Percentiles rank a stretch among this genome's conserved stretches.
These are phyloP conservation scores for Bubo bubo DNA, from an alignment of 2,113 vertebrate species.

Conservation along the genomic window DNA sequence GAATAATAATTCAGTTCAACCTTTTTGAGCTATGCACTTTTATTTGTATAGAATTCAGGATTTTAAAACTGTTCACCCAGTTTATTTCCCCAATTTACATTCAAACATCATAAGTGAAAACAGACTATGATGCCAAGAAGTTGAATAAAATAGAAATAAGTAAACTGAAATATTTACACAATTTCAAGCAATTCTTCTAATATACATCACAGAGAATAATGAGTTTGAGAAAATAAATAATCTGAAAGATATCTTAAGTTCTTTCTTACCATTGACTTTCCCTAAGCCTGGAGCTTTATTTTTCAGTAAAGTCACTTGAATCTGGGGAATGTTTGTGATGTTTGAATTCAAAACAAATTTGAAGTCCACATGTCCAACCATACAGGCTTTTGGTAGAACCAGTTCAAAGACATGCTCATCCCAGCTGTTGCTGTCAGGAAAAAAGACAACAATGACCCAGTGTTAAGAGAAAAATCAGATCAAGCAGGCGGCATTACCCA, in stretches of 20 bases:
- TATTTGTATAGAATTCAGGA: not conserved
- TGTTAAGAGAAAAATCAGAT: not conserved
- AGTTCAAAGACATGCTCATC: conserved; percentile 98
- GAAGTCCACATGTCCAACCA: conserved; percentile 99
- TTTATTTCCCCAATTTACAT: not conserved
- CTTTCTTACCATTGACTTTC: conserved; percentile 92
- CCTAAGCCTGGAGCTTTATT: conserved; percentile 96
- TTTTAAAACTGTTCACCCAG: not conserved
- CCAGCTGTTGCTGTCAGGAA: conserved; percentile 90
- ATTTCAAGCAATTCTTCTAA: not conserved
- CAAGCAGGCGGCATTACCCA: not conserved
- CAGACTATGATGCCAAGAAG: not conserved
- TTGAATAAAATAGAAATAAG: not conserved
- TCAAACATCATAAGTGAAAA: not conserved
- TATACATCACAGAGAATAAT: not conserved
- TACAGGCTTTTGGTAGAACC: conserved; percentile 97
- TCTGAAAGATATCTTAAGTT: not conserved
- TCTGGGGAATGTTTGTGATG: conserved; percentile 97
- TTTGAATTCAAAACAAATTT: conserved; percentile 97
- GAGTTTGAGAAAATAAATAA: not conserved
- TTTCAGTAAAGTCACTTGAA: conserved; percentile 97
- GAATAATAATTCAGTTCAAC: not conserved
- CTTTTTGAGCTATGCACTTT: not conserved
- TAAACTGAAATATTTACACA: not conserved
- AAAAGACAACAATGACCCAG: not conserved